phyloP scores from a whole-genome alignment of 2,113 vertebrate genomes.

The Tetrao urogallus region DNA sequence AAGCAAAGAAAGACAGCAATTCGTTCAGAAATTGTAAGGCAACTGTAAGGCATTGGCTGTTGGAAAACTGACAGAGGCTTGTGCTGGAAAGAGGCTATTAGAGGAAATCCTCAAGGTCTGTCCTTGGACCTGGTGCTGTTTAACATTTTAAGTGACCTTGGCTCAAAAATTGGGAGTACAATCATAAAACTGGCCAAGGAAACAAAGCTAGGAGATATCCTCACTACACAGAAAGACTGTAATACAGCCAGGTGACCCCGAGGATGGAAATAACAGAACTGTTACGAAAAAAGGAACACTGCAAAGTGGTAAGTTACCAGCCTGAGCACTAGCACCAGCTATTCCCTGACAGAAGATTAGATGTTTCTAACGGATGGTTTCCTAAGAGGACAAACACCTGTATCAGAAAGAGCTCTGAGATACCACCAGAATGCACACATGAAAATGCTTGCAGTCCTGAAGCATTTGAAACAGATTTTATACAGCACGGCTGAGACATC shows the following conservation, averaged over 20 bases:
- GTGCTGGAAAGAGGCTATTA: not conserved
- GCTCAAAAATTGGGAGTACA: not conserved
- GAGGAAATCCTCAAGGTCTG: conserved; percentile 30
- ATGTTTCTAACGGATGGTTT: too few relatives aligned
- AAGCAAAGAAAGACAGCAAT: not conserved
- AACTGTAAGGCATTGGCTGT: not conserved
- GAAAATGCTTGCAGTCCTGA: not conserved
- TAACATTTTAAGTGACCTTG: conserved; percentile 30
- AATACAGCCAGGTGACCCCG: not conserved
- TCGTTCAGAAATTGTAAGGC: not conserved
- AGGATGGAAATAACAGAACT: not conserved
- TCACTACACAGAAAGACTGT: not conserved
- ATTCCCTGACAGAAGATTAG: conserved; percentile 4
- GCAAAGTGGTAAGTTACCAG: not conserved
- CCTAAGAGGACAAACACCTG: not conserved
- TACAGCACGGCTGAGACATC: conserved; percentile 38
- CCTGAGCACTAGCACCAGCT: not conserved
- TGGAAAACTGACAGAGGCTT: not conserved
- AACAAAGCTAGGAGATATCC: not conserved
- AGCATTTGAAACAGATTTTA: conserved; percentile 9
- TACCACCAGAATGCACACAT: not conserved
- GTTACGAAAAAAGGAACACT: not conserved
- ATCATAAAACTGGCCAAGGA: conserved; percentile 21
- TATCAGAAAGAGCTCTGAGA: not conserved
- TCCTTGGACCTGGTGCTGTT: conserved; percentile 35